Percentiles rank a stretch among this genome's conserved stretches.
These are phyloP conservation scores for Enteromius anoplus DNA, from an alignment of 2,797 vertebrate genomes.

Conservation along the genomic window DNA sequence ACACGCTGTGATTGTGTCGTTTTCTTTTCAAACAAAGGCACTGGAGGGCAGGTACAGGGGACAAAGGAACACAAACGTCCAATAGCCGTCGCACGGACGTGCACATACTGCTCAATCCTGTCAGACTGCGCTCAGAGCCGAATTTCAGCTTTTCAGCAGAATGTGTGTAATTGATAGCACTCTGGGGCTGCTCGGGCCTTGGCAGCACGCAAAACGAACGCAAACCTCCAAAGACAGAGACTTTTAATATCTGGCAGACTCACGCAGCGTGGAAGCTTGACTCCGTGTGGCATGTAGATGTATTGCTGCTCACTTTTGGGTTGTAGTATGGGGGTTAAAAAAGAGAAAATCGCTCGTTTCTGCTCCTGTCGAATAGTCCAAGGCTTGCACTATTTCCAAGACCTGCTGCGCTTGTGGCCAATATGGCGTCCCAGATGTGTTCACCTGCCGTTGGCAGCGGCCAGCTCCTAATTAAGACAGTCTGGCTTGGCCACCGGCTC, in stretches of 20 bases:
- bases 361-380: constrained; percentile 49
- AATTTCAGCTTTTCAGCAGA: constrained; percentile 64
- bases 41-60: constrained; percentile 54
- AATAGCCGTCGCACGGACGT: constrained; percentile 55
- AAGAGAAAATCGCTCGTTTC: constrained; percentile 36
- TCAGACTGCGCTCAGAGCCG: constrained; percentile 59
- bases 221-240: constrained; percentile 52
- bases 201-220: constrained; percentile 55
- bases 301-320: constrained; percentile 44
- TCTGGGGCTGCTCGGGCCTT: constrained; percentile 57
- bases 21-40: constrained; percentile 53
- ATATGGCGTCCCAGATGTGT: constrained; percentile 66
- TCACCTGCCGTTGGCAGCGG: constrained; percentile 61
- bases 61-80: constrained; percentile 57
- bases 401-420: constrained; percentile 60
- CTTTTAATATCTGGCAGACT: constrained; percentile 56
- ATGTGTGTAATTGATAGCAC: constrained; percentile 62
- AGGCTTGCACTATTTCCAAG: constrained; percentile 61
- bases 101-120: constrained; percentile 59
- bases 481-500: constrained; percentile 55
- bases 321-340: constrained; percentile 23
- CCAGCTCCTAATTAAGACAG: constrained; percentile 65
- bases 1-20: constrained; percentile 41
- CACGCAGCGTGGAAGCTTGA: constrained; percentile 33
- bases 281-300: constrained; percentile 25